Evolutionary conservation across 2,113 vertebrate genomes (phyloP).

Genomic region (Petrocephalus microphthalmus): DNA sequence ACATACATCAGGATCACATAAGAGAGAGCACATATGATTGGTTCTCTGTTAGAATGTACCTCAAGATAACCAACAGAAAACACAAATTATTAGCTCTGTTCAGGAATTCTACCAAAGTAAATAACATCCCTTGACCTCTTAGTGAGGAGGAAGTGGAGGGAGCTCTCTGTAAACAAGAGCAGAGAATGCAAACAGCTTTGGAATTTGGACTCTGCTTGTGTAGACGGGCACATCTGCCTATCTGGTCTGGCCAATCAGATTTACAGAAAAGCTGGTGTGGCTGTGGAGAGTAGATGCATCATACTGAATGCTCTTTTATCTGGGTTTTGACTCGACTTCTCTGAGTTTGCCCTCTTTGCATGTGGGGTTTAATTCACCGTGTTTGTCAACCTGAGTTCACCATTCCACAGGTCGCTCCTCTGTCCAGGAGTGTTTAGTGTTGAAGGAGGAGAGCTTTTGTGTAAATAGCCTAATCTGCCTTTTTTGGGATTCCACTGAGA

Average conservation of each 20-base stretch:
- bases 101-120: neutral
- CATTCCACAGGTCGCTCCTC: neutral
- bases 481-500: neutral
- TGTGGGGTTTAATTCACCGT: neutral
- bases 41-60: neutral
- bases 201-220: neutral
- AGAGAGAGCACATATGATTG: neutral
- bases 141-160: neutral
- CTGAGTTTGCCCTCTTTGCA: neutral
- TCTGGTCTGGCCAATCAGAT: neutral
- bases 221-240: neutral
- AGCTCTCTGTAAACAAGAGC: neutral
- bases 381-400: neutral
- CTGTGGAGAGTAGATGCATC: neutral
- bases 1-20: neutral
- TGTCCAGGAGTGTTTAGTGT: neutral
- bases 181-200: neutral
- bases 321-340: neutral
- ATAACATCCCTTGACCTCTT: neutral
- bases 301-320: neutral
- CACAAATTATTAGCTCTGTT: neutral
- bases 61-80: neutral
- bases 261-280: neutral
- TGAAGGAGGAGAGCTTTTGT: neutral
- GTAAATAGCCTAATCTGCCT: neutral